These are phyloP conservation scores for Serinus canaria DNA, from an alignment of 2,113 vertebrate species.

Conservation along the genomic window DNA sequence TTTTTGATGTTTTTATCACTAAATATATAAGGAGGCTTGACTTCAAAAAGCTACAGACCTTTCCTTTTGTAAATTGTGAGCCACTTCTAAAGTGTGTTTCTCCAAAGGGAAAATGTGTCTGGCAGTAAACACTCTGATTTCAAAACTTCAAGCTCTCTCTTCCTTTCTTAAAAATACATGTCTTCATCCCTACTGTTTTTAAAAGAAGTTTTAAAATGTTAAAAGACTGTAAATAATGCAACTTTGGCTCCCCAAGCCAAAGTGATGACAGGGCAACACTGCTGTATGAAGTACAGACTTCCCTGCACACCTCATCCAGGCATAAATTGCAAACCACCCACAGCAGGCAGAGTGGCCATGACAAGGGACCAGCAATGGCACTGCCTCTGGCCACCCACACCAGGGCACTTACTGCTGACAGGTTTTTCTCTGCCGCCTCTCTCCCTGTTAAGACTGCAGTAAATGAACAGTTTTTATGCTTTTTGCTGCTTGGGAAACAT, in stretches of 20 bases:
- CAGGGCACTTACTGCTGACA: neutral
- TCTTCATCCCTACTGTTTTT: neutral
- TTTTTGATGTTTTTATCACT: neutral
- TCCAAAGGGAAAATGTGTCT: neutral
- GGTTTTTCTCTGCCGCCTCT: neutral
- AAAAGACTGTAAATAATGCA: neutral
- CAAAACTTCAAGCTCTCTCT: neutral
- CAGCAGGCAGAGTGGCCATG: neutral
- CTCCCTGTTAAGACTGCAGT: neutral
- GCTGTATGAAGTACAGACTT: neutral
- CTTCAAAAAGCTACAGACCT: neutral
- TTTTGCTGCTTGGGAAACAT: neutral
- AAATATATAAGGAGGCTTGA: neutral
- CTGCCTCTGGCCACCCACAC: accelerated
- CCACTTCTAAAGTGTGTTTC: neutral
- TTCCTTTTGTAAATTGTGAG: neutral
- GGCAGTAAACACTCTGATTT: neutral
- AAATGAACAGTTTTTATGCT: neutral
- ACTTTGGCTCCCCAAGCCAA: neutral
- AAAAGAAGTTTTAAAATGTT: neutral
- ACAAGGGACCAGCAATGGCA: neutral
- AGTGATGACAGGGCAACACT: neutral
- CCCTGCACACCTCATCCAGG: neutral
- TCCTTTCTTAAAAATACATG: neutral
- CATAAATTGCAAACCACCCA: neutral